A percentile compares a stretch with the other conserved stretches of the same genome.
Evolutionary conservation across 2,797 vertebrate species (phyloP).

Genomic region (Parotocinclus haroldoi): DNA sequence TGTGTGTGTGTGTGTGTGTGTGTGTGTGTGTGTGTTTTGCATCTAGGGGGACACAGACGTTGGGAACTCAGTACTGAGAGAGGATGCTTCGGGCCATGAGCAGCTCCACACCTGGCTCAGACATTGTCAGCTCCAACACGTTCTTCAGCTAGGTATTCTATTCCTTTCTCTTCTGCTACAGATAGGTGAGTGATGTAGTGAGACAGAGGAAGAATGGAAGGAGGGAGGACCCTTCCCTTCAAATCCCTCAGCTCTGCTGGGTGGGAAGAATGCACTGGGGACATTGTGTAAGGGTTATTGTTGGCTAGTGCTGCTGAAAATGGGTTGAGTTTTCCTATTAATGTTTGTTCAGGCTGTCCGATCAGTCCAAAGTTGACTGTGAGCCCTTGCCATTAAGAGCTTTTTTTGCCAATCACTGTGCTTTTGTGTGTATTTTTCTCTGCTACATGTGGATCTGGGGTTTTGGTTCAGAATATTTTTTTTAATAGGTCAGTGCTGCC

Average conservation of each 20-base stretch:
- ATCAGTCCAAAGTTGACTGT: conserved; percentile 7
- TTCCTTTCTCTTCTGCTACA: conserved; percentile 4
- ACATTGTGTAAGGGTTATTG: conserved; percentile 5
- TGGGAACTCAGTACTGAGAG: conserved; percentile 81
- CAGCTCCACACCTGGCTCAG: conserved; percentile 85
- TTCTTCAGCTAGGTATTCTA: conserved; percentile 87
- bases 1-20: too few relatives aligned
- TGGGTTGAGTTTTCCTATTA: background rate
- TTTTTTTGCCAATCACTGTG: background rate
- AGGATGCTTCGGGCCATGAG: conserved; percentile 80
- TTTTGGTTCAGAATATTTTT: background rate
- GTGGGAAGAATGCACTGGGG: background rate
- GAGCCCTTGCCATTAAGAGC: background rate
- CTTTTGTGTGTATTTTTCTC: background rate
- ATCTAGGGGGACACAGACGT: conserved; percentile 78
- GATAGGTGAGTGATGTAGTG: background rate
- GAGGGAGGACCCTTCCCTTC: conserved; percentile 10
- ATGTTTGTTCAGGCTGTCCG: conserved; percentile 1
- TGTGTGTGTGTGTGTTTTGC: too few relatives aligned
- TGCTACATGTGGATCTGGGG: background rate
- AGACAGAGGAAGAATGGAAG: background rate
- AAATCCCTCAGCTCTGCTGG: conserved; percentile 13
- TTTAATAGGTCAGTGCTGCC: background rate
- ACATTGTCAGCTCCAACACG: conserved; percentile 84
- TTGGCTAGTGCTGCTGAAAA: conserved; percentile 6